Base-by-base conservation (phyloP, 2,797 vertebrate genomes). In the Anableps anableps region DNA sequence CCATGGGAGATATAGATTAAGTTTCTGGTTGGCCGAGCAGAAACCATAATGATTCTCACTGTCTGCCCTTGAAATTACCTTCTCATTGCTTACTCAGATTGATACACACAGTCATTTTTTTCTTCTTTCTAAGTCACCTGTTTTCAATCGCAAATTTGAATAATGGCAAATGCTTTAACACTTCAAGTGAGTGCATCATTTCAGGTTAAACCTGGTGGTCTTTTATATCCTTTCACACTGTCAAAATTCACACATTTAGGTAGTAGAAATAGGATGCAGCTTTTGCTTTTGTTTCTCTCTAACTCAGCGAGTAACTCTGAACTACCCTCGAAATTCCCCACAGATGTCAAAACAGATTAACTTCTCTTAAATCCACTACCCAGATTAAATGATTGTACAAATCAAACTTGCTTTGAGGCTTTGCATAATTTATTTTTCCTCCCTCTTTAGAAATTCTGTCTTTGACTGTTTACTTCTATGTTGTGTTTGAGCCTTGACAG, bases 31-130 rank as follows among this genome's bases (percentile, higher is more conserved):
- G 91, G 90, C 88, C 76, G 74, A 94, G 93, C 92, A 93, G 88
- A 95, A 94, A 93, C 91, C 66, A 47, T 90, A 94, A 92, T 89
- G 92, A 94, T 93, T 92, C 88, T 94, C 81, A 89, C 83, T 90
- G 85, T 91, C 90, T 93, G 93, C 88, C 93, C 90, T 94, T 94
- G 88, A 93, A 95, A 94, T 93, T 86, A 93, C 93, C 89, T 90
- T 85, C 91, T 92, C 91, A 88, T 91, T 90, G 89, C 88, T 91
- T 90, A 90, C 88, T 93, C 83, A 88, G 75, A 93, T 83, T 92
- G 89, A 93, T 92, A 91, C 89, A 91, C 89, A 83, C 86, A 87
- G 81, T 83, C 75, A 5, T 11, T 10, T 72, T 89, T 73, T 48
- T 2, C 6, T 64, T 43, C 77, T 88, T 81, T 91, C 89, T 80